Conservation (phyloP, 2,888 invertebrate species). For the Acutogordius australiensis region DNA sequence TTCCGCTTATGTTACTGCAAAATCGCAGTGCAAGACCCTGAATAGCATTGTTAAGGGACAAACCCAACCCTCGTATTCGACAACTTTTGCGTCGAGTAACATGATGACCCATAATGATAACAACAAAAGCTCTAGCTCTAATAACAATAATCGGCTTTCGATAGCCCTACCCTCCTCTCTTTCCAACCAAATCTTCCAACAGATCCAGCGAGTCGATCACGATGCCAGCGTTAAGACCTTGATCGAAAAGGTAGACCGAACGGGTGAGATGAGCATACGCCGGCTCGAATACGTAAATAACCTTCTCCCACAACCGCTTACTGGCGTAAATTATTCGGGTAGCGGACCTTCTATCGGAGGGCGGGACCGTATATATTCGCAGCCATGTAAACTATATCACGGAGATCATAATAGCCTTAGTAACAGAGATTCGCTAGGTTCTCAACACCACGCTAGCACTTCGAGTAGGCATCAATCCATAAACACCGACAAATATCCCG, state of each 20-base stretch:
- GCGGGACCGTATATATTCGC: neutral
- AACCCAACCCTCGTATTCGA: too few relatives aligned
- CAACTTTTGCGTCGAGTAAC: too few relatives aligned
- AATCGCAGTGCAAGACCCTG: too few relatives aligned
- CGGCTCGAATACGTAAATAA: neutral
- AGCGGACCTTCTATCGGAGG: too few relatives aligned
- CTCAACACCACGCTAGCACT: neutral
- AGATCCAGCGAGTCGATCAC: neutral
- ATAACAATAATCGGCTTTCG: neutral
- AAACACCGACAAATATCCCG: neutral
- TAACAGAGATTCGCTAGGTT: neutral
- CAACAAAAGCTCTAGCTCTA: too few relatives aligned
- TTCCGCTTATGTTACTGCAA: too few relatives aligned
- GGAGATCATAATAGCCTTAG: too few relatives aligned
- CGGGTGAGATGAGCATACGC: slow-evolving; percentile 10
- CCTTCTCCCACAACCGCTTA: neutral
- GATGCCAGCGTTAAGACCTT: neutral
- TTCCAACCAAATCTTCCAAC: neutral
- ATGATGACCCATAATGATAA: too few relatives aligned
- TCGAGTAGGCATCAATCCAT: neutral
- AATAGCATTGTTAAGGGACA: too few relatives aligned
- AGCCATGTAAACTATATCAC: too few relatives aligned
- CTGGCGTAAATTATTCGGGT: too few relatives aligned
- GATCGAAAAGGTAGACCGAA: slow-evolving; percentile 4
- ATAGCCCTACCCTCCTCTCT: neutral